Percentiles rank a stretch among this genome's conserved stretches.
Evolutionary conservation across 2,797 vertebrate species (phyloP).

Genomic region (Sphaeramia orbicularis): DNA sequence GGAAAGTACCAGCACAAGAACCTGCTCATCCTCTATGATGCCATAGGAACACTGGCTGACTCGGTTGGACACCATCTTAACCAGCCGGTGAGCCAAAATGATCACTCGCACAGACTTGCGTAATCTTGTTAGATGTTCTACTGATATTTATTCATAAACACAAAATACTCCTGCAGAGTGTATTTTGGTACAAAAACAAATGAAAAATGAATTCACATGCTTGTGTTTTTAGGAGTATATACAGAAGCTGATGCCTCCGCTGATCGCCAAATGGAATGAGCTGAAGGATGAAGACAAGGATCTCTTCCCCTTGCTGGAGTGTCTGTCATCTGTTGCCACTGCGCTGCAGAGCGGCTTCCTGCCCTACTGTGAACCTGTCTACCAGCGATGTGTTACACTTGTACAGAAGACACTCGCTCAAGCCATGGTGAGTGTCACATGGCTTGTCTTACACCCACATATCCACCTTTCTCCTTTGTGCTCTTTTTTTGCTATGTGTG

Average conservation of each 20-base stretch:
- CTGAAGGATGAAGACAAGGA: slow-evolving; percentile 97
- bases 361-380: slow-evolving; percentile 95
- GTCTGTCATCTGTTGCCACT: slow-evolving; percentile 93
- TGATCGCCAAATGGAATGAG: slow-evolving; percentile 97
- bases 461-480: slow-evolving; percentile 2
- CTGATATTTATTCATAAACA: too few relatives aligned
- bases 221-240: slow-evolving; percentile 89
- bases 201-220: background rate
- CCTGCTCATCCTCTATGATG: slow-evolving; percentile 95
- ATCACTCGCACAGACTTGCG: background rate
- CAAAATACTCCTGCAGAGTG: too few relatives aligned
- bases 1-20: slow-evolving; percentile 98
- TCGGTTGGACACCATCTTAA: slow-evolving; percentile 97
- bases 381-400: slow-evolving; percentile 95
- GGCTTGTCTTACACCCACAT: background rate
- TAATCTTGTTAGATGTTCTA: too few relatives aligned
- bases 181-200: background rate
- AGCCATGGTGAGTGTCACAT: slow-evolving; percentile 88
- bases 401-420: slow-evolving; percentile 95
- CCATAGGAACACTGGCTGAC: slow-evolving; percentile 94
- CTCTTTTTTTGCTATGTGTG: background rate
- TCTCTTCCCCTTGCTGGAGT: slow-evolving; percentile 95
- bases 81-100: slow-evolving; percentile 81
- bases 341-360: slow-evolving; percentile 95
- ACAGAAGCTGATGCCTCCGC: slow-evolving; percentile 94